Percentiles rank a stretch among this genome's conserved stretches.
Evolutionary conservation across 2,888 invertebrate species (phyloP).

Genomic region (Diplolepis rosae): DNA sequence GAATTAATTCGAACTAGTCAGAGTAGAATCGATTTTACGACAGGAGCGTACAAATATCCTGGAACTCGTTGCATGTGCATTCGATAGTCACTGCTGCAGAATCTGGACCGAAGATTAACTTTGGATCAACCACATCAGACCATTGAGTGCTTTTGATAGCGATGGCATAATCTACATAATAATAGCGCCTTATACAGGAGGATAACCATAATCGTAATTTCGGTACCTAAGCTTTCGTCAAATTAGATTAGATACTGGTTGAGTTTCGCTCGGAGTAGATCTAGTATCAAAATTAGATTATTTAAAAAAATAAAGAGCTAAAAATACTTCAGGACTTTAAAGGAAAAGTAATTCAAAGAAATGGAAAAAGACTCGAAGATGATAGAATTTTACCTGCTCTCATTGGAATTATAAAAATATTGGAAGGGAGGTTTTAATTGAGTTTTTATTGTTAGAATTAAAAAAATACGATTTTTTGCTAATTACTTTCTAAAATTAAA

Average conservation of each 20-base stretch:
- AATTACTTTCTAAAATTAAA: not conserved
- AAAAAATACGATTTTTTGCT: not conserved
- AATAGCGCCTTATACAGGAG: slow-evolving; percentile 34
- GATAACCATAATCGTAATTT: slow-evolving; percentile 4
- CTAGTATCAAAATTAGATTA: not conserved
- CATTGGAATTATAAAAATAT: no score
- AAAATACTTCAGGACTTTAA: not conserved
- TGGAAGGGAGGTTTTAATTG: no score
- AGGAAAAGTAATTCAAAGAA: not conserved
- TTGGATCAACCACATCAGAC: slow-evolving; percentile 44
- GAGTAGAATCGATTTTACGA: not conserved
- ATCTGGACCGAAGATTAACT: slow-evolving; percentile 42
- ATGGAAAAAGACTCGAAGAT: no score
- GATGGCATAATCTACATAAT: slow-evolving; percentile 48
- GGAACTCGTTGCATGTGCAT: not conserved
- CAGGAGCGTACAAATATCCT: not conserved
- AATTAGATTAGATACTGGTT: not conserved
- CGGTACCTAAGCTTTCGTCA: not conserved
- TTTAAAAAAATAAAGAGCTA: not conserved
- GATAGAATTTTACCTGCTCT: no score
- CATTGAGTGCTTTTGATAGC: slow-evolving; percentile 42
- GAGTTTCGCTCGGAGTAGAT: not conserved
- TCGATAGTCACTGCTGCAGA: not conserved
- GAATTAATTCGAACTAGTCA: not conserved
- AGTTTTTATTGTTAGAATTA: no score